phyloP scores from a whole-genome alignment of 1,140 invertebrate species.

The Sminthurinus signatus region DNA sequence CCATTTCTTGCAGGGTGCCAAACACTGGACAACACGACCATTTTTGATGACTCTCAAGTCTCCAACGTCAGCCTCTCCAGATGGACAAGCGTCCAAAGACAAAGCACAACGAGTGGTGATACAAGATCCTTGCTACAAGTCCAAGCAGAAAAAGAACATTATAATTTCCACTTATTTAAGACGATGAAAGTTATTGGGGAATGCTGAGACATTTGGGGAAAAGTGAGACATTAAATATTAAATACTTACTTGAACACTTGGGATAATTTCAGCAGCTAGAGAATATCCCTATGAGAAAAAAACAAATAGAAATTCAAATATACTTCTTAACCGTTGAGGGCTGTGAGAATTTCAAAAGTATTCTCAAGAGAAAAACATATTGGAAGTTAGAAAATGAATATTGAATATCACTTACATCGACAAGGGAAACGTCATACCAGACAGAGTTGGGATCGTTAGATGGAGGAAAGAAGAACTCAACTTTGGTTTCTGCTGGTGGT shows the following conservation, averaged over 20 bases:
- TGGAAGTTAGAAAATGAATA: too few species aligned
- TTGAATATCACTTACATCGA: not conserved
- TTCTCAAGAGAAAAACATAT: too few species aligned
- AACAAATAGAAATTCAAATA: too few species aligned
- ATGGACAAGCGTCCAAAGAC: constrained; percentile 20
- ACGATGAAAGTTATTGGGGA: not conserved
- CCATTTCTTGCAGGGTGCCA: constrained; percentile 39
- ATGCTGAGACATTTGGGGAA: not conserved
- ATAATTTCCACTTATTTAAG: not conserved
- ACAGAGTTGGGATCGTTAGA: not conserved
- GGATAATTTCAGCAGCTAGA: constrained; percentile 33
- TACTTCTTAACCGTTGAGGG: too few species aligned
- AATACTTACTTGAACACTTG: constrained; percentile 19
- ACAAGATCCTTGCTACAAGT: constrained; percentile 28
- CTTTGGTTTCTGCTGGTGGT: constrained; percentile 38
- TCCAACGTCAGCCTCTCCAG: constrained; percentile 24
- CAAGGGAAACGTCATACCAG: constrained; percentile 40
- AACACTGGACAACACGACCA: constrained; percentile 23
- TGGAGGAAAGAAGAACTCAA: constrained; percentile 33
- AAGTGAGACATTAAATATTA: not conserved
- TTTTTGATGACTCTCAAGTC: constrained; percentile 32
- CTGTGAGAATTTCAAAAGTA: too few species aligned
- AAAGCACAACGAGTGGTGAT: constrained; percentile 21
- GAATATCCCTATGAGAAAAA: constrained; percentile 31
- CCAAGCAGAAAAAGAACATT: not conserved